Evolutionary conservation across 1,140 invertebrate species (phyloP).

Genomic region (Megalopta genalis): DNA sequence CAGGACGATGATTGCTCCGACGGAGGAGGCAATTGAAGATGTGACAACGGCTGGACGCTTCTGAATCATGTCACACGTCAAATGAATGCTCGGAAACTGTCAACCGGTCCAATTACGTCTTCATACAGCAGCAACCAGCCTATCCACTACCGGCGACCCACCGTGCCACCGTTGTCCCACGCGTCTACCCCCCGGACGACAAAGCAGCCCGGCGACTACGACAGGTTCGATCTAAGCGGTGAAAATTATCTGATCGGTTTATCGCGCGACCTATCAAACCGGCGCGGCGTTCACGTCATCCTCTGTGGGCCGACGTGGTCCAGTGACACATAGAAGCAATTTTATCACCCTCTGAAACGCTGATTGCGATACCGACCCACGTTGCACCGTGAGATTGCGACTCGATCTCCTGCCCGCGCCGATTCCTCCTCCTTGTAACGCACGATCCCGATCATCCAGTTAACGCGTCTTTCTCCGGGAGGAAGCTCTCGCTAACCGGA

Average conservation of each 20-base stretch:
- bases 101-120: slow-evolving; percentile 76
- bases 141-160: slow-evolving; percentile 31
- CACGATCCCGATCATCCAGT: slow-evolving; percentile 3
- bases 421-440: neutral
- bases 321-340: slow-evolving; percentile 24
- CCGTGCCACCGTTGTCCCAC: slow-evolving; percentile 63
- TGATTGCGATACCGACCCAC: neutral
- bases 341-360: slow-evolving; percentile 15
- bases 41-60: slow-evolving; percentile 78
- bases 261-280: slow-evolving; percentile 23
- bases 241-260: slow-evolving; percentile 59
- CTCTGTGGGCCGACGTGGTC: slow-evolving; percentile 9
- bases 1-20: slow-evolving; percentile 71
- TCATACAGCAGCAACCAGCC: slow-evolving; percentile 66
- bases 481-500: neutral
- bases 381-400: slow-evolving; percentile 18
- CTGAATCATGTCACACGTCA: slow-evolving; percentile 80
- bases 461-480: neutral
- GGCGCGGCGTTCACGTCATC: slow-evolving; percentile 33
- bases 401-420: neutral
- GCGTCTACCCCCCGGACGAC: slow-evolving; percentile 57
- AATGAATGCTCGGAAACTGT: slow-evolving; percentile 78
- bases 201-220: slow-evolving; percentile 30
- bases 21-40: slow-evolving; percentile 77
- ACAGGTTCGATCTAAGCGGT: slow-evolving; percentile 66